These are phyloP conservation scores for Lycocorax pyrrhopterus DNA, from an alignment of 2,113 vertebrate genomes.

Conservation along the genomic window DNA sequence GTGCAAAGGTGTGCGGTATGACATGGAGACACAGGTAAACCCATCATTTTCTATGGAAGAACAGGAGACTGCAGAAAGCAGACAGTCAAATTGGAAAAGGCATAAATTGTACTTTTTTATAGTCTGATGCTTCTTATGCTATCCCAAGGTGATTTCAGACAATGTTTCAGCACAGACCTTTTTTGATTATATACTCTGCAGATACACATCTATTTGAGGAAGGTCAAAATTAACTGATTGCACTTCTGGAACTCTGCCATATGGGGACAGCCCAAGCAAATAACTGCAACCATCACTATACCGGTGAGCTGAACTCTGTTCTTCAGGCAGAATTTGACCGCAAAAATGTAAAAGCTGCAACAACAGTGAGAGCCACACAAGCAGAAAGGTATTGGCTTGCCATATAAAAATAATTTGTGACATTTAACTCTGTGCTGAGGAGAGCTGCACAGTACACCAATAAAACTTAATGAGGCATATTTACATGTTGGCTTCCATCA, in stretches of 20 bases:
- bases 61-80: background rate
- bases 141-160: background rate
- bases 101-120: background rate
- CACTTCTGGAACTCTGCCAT: background rate
- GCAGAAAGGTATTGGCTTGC: background rate
- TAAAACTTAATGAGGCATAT: background rate
- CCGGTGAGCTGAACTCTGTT: background rate
- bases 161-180: background rate
- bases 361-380: background rate
- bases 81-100: background rate
- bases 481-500: background rate
- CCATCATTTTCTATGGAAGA: background rate
- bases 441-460: background rate
- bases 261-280: background rate
- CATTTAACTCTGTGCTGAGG: background rate
- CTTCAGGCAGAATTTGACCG: background rate
- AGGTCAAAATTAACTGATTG: background rate
- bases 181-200: background rate
- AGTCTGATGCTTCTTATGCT: background rate
- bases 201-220: background rate
- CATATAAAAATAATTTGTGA: background rate
- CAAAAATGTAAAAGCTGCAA: background rate
- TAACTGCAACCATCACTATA: rapidly evolving
- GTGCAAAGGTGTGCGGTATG: rapidly evolving
- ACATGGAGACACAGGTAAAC: background rate